Evolutionary conservation across 2,888 invertebrate genomes (phyloP).

Genomic region (Thereva nobilitata): DNA sequence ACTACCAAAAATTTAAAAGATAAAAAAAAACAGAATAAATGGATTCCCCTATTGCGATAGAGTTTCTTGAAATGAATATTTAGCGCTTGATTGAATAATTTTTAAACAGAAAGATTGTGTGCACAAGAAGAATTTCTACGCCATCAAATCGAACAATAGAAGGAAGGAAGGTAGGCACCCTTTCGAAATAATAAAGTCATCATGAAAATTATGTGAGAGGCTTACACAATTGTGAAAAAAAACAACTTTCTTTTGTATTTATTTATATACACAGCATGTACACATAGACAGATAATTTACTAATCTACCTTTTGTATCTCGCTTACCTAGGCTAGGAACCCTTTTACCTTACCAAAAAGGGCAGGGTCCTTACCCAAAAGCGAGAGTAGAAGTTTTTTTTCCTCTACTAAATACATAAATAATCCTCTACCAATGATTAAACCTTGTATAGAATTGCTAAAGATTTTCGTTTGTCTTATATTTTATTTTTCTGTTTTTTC

Average conservation of each 20-base stretch:
- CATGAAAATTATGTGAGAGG: conserved; percentile 27
- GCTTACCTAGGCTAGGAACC: too few species aligned
- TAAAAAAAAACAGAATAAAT: neutral
- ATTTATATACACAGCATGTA: too few species aligned
- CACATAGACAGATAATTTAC: too few species aligned
- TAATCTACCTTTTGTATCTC: too few species aligned
- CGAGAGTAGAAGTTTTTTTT: too few species aligned
- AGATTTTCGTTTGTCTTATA: neutral
- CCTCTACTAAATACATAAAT: too few species aligned
- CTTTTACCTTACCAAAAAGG: too few species aligned
- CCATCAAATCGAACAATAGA: conserved; percentile 18
- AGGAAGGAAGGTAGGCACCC: conserved; percentile 4
- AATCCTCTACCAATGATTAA: too few species aligned
- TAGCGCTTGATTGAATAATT: conserved; percentile 13
- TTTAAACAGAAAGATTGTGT: conserved; percentile 5
- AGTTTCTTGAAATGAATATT: conserved; percentile 4
- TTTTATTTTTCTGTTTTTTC: neutral
- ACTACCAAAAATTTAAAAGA: neutral
- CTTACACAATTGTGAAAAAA: too few species aligned
- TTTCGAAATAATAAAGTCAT: conserved; percentile 34
- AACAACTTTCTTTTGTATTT: conserved; percentile 24
- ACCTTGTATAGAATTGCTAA: too few species aligned
- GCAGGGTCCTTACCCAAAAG: too few species aligned
- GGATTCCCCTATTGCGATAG: too few species aligned
- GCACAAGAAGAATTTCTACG: conserved; percentile 12